phyloP scores from a whole-genome alignment of 2,888 invertebrate species.

The Aelia acuminata region DNA sequence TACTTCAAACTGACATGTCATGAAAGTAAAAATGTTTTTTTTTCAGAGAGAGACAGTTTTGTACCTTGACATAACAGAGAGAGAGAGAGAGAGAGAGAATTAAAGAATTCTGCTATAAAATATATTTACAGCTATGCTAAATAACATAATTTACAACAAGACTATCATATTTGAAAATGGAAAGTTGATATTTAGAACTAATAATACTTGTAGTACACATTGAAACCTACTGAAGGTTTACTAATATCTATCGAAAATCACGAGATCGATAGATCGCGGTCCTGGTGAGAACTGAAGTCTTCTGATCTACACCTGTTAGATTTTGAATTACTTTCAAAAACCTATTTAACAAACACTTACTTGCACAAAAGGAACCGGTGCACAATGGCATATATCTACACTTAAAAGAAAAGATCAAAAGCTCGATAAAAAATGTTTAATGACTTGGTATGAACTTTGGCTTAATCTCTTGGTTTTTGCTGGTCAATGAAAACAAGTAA shows the following conservation, averaged over 20 bases:
- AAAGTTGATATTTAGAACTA: not conserved
- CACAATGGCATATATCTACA: too few relatives aligned
- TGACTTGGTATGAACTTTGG: too few relatives aligned
- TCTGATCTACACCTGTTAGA: not conserved
- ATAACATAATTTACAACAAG: not conserved
- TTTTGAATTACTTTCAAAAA: not conserved
- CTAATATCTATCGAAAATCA: not conserved
- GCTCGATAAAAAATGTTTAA: too few relatives aligned
- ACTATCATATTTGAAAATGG: not conserved
- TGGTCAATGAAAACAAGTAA: too few relatives aligned
- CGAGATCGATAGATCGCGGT: not conserved
- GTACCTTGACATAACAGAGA: not conserved
- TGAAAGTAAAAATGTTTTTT: not conserved
- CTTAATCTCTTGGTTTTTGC: too few relatives aligned
- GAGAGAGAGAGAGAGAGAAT: not conserved
- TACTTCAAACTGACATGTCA: not conserved
- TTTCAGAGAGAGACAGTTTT: not conserved
- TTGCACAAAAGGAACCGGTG: not conserved
- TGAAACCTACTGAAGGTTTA: conserved; percentile 14
- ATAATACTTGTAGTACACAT: not conserved
- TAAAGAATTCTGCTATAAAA: not conserved
- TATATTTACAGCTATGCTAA: not conserved
- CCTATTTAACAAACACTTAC: not conserved
- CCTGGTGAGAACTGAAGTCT: not conserved
- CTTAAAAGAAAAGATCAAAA: too few relatives aligned